phyloP scores from a whole-genome alignment of 2,113 vertebrate species.

The Alethe castanea region DNA sequence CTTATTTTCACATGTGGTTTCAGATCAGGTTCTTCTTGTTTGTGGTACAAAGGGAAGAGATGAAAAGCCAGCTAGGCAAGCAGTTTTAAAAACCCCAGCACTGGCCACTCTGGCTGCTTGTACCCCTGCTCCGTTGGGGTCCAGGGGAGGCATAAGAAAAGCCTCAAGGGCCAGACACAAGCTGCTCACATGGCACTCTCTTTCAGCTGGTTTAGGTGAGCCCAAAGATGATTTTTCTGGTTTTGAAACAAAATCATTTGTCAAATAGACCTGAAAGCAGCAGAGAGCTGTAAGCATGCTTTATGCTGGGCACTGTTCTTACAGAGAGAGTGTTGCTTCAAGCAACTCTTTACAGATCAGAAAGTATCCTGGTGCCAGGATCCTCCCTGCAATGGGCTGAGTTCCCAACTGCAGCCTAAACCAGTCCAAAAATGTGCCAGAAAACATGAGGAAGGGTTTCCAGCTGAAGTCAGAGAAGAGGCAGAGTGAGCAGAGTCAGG shows the following conservation, averaged over 20 bases:
- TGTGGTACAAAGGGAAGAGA: neutral
- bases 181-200: neutral
- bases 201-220: neutral
- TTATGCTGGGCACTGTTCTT: neutral
- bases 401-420: neutral
- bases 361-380: neutral
- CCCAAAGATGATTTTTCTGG: neutral
- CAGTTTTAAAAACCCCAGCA: neutral
- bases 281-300: neutral
- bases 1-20: neutral
- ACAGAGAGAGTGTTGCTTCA: neutral
- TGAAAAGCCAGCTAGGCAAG: neutral
- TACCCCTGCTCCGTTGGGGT: neutral
- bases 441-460: neutral
- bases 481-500: neutral
- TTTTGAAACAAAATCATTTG: neutral
- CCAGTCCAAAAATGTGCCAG: neutral
- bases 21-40: neutral
- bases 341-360: neutral
- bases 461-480: neutral
- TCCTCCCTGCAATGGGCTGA: neutral
- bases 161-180: neutral
- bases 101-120: neutral
- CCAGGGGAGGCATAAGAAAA: neutral
- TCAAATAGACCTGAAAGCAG: neutral